Percentiles rank a stretch among this genome's conserved stretches.
phyloP scores from a whole-genome alignment of 2,797 vertebrate genomes.

The Hirundo rustica region DNA sequence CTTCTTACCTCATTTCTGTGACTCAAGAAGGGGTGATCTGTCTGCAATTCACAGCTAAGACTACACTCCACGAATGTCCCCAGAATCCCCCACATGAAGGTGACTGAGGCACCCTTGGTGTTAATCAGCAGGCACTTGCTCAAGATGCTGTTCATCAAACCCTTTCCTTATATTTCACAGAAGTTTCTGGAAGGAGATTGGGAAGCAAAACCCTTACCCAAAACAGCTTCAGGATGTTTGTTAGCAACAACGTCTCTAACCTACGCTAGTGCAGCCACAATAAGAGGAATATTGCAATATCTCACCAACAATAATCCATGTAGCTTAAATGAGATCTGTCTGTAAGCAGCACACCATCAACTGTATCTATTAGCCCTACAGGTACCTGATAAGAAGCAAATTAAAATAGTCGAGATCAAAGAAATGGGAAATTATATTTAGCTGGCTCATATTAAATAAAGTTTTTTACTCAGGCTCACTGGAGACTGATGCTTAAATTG shows the following conservation, averaged over 20 bases:
- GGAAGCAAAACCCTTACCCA: not conserved
- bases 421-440: constrained; percentile 65
- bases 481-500: constrained; percentile 58
- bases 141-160: not conserved
- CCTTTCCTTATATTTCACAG: not conserved
- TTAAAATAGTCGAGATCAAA: constrained; percentile 56
- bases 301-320: constrained; percentile 40
- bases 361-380: constrained; percentile 65
- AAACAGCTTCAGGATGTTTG: constrained; percentile 21
- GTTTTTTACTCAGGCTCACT: constrained; percentile 45
- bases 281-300: constrained; percentile 8
- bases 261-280: not conserved
- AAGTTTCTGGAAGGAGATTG: constrained; percentile 7
- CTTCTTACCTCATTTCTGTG: not conserved
- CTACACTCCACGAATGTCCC: accelerated
- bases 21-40: not conserved
- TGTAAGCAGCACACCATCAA: constrained; percentile 30
- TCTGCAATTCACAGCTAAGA: not conserved
- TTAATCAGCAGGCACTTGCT: not conserved
- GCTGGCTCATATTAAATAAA: constrained; percentile 56
- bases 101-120: not conserved
- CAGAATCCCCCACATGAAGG: not conserved
- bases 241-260: constrained; percentile 10
- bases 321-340: constrained; percentile 35
- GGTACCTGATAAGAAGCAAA: constrained; percentile 64